Percentiles rank a stretch among this genome's conserved stretches.
These are phyloP conservation scores for Nematostella vectensis DNA, from an alignment of 92 coral and sea anemone species.

Conservation along the genomic window DNA sequence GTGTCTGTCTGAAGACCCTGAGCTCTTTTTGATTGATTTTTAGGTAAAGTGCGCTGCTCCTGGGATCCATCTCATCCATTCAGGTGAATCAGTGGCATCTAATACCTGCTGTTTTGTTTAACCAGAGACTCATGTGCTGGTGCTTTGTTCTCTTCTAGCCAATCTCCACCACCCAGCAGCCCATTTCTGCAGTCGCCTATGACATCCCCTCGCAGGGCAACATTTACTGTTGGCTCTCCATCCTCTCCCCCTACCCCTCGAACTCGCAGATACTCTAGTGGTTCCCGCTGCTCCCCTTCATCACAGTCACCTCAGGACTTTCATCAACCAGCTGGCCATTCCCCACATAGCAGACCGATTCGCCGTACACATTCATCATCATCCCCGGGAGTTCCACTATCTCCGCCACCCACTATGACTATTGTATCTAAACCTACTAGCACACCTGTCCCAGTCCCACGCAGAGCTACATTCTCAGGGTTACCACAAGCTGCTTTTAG, in stretches of 20 bases:
- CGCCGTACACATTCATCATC: constrained; percentile 25
- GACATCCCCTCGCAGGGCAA: constrained; percentile 68
- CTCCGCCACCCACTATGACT: constrained; percentile 23
- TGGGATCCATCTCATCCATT: neutral
- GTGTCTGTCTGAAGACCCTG: neutral
- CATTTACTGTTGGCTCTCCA: constrained; percentile 88
- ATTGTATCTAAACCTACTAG: too few relatives aligned
- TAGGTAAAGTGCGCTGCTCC: too few relatives aligned
- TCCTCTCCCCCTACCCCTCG: constrained; percentile 54
- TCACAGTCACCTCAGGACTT: constrained; percentile 4
- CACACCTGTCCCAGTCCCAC: constrained; percentile 47
- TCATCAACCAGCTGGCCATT: constrained; percentile 19
- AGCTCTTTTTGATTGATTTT: neutral
- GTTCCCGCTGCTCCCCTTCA: constrained; percentile 37
- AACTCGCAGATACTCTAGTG: constrained; percentile 18
- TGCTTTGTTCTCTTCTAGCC: constrained; percentile 31
- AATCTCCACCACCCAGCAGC: constrained; percentile 63
- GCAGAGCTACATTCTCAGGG: constrained; percentile 15
- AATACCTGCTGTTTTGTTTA: too few relatives aligned
- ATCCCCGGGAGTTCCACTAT: constrained; percentile 29
- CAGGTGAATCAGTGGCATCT: too few relatives aligned
- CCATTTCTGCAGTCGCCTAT: constrained; percentile 51
- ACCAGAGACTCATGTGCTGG: too few relatives aligned
- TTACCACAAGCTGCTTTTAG: constrained; percentile 2
- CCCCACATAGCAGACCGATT: constrained; percentile 26